These are phyloP conservation scores for Bovichtus diacanthus DNA, from an alignment of 2,797 vertebrate genomes.

Conservation along the genomic window DNA sequence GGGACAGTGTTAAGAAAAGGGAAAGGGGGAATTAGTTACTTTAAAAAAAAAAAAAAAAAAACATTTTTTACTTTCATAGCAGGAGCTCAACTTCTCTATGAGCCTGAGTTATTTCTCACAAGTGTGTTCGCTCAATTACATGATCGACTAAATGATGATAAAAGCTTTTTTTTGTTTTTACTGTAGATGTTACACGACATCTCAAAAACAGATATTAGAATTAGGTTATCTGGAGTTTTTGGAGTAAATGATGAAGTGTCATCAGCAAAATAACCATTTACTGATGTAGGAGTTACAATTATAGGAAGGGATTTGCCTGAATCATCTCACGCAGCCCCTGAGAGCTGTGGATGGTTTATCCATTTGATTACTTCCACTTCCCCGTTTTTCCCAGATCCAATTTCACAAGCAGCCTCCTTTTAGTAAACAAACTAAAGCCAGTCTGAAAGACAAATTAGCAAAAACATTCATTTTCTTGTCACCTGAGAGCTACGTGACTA, in stretches of 20 bases:
- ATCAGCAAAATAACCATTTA: neutral
- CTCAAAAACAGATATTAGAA: too few relatives aligned
- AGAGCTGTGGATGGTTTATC: neutral
- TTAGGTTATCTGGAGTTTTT: too few relatives aligned
- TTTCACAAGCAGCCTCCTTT: neutral
- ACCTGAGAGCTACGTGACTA: constrained; percentile 29
- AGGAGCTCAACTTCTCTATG: neutral
- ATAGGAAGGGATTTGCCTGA: constrained; percentile 7
- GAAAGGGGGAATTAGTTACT: constrained; percentile 5
- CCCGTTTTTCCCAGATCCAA: constrained; percentile 7
- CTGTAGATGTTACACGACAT: too few relatives aligned
- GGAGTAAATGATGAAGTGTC: neutral
- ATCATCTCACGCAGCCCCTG: neutral
- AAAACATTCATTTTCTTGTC: neutral
- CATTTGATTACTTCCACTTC: constrained; percentile 4
- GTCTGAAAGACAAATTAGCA: neutral
- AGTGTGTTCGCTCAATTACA: neutral
- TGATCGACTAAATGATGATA: neutral
- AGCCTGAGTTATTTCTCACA: neutral
- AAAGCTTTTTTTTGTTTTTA: too few relatives aligned
- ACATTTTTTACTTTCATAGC: neutral
- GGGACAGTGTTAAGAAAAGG: constrained; percentile 20
- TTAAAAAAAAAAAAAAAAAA: too few relatives aligned
- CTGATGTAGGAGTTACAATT: neutral
- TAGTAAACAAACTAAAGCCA: constrained; percentile 7